Evolutionary conservation across 2,888 invertebrate species (phyloP).

Genomic region (Gibbula magus): DNA sequence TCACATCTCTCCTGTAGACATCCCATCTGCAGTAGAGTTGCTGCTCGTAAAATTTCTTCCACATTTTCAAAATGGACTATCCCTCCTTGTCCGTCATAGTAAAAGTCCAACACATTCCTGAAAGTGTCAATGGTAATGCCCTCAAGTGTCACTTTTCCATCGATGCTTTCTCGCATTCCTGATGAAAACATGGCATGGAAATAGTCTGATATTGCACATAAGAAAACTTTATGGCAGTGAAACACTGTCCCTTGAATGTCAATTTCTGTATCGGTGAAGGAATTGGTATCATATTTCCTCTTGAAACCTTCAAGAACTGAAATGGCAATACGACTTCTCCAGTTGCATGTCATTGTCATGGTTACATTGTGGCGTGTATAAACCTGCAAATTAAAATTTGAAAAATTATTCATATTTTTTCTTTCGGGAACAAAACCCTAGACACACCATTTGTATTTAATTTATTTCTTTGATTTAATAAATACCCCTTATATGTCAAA

Average conservation of each 20-base stretch:
- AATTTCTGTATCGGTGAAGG: constrained; percentile 55
- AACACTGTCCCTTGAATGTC: constrained; percentile 47
- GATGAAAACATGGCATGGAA: constrained; percentile 52
- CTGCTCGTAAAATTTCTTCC: constrained; percentile 82
- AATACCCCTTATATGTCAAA: no score
- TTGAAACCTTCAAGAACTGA: constrained; percentile 43
- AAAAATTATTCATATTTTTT: no score
- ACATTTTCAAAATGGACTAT: constrained; percentile 80
- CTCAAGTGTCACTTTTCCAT: constrained; percentile 42
- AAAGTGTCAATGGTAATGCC: constrained; percentile 43
- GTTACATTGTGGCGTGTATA: neutral
- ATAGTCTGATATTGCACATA: constrained; percentile 53
- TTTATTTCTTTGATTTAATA: no score
- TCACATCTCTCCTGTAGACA: constrained; percentile 88
- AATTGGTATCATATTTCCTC: constrained; percentile 35
- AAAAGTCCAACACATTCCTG: constrained; percentile 43
- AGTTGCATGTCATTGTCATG: constrained; percentile 29
- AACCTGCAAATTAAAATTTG: neutral
- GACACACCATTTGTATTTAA: no score
- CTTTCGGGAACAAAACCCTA: no score
- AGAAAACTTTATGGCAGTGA: constrained; percentile 53
- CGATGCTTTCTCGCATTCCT: constrained; percentile 49
- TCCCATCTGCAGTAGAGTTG: constrained; percentile 89
- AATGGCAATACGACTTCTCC: constrained; percentile 36
- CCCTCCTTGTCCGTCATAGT: constrained; percentile 43